These are phyloP conservation scores for Erebia palarica DNA, from an alignment of 2,888 invertebrate genomes.

Conservation along the genomic window DNA sequence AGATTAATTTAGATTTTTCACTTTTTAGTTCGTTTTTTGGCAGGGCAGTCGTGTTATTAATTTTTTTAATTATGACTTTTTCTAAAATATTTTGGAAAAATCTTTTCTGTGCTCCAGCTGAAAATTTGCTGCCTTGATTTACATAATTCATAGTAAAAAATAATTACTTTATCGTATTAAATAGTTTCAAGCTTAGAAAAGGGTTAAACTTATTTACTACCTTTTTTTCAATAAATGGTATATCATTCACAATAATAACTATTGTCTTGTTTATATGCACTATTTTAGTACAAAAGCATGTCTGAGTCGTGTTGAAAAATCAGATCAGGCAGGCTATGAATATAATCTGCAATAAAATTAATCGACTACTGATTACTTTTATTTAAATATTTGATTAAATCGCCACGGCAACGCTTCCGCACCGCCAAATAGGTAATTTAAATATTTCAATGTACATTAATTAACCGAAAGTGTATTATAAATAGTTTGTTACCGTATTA, in stretches of 20 bases:
- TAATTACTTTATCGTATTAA: no score
- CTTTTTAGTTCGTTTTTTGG: no score
- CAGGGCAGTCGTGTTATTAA: no score
- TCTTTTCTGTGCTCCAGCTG: no score
- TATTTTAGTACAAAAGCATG: neutral
- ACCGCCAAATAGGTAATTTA: slow-evolving; percentile 19
- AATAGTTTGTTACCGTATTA: neutral
- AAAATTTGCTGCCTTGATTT: no score
- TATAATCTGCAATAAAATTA: slow-evolving; percentile 29
- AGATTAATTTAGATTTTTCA: no score
- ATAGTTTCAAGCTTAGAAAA: no score
- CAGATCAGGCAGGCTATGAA: slow-evolving; percentile 17
- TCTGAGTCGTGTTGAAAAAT: neutral
- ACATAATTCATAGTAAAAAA: no score
- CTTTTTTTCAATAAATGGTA: neutral
- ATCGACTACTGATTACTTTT: slow-evolving; percentile 33
- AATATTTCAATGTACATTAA: slow-evolving; percentile 26
- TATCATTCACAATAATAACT: neutral
- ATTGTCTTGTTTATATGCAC: neutral
- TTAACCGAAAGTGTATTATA: slow-evolving; percentile 2
- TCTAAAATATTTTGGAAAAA: no score
- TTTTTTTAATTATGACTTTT: no score
- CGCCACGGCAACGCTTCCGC: slow-evolving; percentile 20
- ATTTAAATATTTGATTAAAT: slow-evolving; percentile 31
- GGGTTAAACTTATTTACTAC: no score